Conservation (phyloP, 2,888 invertebrate species). For the Dicyrtomina minuta region DNA sequence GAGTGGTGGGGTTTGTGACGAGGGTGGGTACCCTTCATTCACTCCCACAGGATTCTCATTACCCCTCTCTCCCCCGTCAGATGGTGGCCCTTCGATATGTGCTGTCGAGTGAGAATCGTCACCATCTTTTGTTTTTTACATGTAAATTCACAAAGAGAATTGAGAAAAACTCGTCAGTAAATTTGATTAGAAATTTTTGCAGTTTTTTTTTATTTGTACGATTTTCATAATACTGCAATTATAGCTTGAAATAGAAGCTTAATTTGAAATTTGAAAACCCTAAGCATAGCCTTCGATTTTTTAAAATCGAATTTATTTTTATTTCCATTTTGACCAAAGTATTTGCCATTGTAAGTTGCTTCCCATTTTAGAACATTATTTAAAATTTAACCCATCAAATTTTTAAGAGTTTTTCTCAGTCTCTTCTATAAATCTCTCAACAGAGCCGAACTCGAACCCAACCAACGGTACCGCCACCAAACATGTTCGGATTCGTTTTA, state of each 20-base stretch:
- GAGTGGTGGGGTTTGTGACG: constrained; percentile 45
- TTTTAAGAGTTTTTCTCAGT: constrained; percentile 47
- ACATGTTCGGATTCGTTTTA: neutral
- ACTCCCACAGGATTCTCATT: constrained; percentile 46
- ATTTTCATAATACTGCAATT: neutral
- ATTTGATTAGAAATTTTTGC: constrained; percentile 3
- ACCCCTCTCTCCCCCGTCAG: constrained; percentile 48
- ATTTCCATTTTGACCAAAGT: constrained; percentile 43
- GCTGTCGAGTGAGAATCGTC: constrained; percentile 52
- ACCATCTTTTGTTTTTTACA: constrained; percentile 30
- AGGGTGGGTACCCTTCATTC: constrained; percentile 46
- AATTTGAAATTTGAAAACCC: neutral
- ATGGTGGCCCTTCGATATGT: constrained; percentile 49
- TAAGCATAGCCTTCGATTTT: neutral
- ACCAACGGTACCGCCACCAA: constrained; percentile 11
- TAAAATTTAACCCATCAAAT: neutral
- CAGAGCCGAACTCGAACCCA: neutral
- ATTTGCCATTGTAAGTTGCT: constrained; percentile 28
- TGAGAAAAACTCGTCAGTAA: constrained; percentile 35
- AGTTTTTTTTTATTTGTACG: neutral
- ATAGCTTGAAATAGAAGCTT: neutral
- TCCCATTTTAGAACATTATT: constrained; percentile 17
- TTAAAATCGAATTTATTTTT: neutral
- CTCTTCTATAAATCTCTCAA: too few relatives aligned
- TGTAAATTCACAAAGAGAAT: constrained; percentile 28